Evolutionary conservation across 2,888 invertebrate genomes (phyloP).

Genomic region (Erynnis tages): DNA sequence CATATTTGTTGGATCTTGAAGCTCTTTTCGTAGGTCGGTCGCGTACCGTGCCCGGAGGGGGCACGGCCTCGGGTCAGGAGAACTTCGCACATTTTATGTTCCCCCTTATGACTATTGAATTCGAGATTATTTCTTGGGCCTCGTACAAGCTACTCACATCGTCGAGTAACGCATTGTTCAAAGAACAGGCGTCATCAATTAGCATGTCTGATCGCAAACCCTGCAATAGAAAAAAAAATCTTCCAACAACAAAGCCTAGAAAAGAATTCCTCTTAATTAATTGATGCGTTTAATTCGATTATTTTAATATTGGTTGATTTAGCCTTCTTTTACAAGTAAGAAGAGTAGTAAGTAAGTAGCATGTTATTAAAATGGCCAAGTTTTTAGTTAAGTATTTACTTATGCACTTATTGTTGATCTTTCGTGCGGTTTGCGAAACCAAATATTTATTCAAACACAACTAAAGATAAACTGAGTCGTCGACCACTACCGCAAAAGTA

Average conservation of each 20-base stretch:
- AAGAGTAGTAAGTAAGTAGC: too few relatives aligned
- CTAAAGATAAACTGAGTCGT: too few relatives aligned
- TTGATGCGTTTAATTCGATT: too few relatives aligned
- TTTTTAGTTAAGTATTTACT: too few relatives aligned
- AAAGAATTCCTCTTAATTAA: neutral
- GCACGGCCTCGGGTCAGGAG: conserved; percentile 78
- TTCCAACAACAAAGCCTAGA: neutral
- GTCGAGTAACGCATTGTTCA: conserved; percentile 58
- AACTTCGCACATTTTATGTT: conserved; percentile 50
- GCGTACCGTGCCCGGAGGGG: conserved; percentile 59
- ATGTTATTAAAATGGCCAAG: too few relatives aligned
- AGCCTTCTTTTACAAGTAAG: too few relatives aligned
- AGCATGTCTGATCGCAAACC: conserved; percentile 66
- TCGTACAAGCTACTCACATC: conserved; percentile 63
- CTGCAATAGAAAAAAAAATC: conserved; percentile 41
- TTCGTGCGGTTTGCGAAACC: too few relatives aligned
- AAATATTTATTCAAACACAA: too few relatives aligned
- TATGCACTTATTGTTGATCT: too few relatives aligned
- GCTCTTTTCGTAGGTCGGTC: conserved; percentile 41
- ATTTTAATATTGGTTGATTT: too few relatives aligned
- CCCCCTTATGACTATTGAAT: conserved; percentile 64
- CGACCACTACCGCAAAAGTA: too few relatives aligned
- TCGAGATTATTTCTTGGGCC: conserved; percentile 57
- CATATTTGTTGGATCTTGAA: conserved; percentile 53
- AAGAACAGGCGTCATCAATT: conserved; percentile 65